Evolutionary conservation across 2,888 invertebrate genomes (phyloP), one percentile per base, ranked within the genome.

Genomic region (Schizotus pectinicornis): DNA sequence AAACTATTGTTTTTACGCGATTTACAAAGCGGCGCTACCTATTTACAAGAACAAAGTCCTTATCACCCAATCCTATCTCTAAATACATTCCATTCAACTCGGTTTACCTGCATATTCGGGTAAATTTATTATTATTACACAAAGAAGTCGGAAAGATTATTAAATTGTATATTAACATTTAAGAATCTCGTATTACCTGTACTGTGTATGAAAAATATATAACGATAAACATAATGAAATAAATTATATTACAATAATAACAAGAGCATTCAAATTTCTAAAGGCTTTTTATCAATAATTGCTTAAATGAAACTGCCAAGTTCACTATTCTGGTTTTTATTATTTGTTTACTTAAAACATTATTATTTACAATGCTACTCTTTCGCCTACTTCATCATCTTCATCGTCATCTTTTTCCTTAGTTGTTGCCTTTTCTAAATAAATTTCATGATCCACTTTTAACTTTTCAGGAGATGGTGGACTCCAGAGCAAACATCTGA

Each of bases 391-490:
- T 32, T 71, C 70, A 6, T 73, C 70, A 9, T 71, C 73, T 11
- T 76, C 77, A 30, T 74, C 73, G 6, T 73, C 74, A 31, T 73
- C 73, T 34, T 57, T 67, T 3, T 63, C 66, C 22, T 67, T 63
- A n/a, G n/a, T n/a, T 9, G 59, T 63, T 38, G 67, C 61, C 11
- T 63, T 55, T 6, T 63, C 64, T 6, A 74, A 57, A 60, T 80
- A 78, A 6, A 66, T 14, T 12, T 68, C 65, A 63, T 77, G 85
- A 76, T 91, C 85, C 13, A 92, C 82, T 78, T 88, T 90, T 0
- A 92, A 79, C 65, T 80, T 83, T 74, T 91, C 93, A 22, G 76
- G 70, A 5, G 88, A 86, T 3, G 88, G 89, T 0, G 86, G 85
- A 69, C 87, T 86, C 57, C 80, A 79, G 43, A 91, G 72, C 6